Base-by-base conservation (phyloP, 1,140 invertebrate species). In the Eriocheir sinensis region DNA sequence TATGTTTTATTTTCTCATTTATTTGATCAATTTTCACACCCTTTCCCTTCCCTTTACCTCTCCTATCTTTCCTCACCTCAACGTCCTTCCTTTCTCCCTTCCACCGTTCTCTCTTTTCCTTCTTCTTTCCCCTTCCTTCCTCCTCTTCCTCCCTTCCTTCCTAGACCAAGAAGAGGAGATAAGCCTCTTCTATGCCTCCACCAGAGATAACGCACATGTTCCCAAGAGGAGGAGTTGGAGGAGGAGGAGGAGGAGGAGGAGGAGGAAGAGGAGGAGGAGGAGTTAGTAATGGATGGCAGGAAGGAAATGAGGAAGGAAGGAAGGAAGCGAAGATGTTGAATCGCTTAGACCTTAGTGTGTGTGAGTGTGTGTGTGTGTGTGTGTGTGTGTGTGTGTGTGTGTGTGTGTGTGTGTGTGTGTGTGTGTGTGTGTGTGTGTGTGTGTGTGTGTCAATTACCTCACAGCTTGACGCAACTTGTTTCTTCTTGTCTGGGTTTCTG, bases 181-280 rank as follows among this genome's bases (percentile, higher is more conserved):
- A 72, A 72, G 60, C 60, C 60, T 72, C 60, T 72, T 72, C 60
- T 72, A 72, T 72, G 27, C 60, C 60, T 72, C 60, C 1, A 2
- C 60, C 21, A 21, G 27, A 72, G 60, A 72, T 72, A 72, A 72
- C 60, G 21, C 60, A 72, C 60, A 72, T n/a, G 27, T 72, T n/a
- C 60, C 60, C 60, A 72, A n/a, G 60, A 72, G 60, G 21, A 72
- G 21, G 60, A 72, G 60, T 2, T n/a, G 60, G 60, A 72, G 27
- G 60, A 72, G 60, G 60, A 72, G 60, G 60, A 72, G 60, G 60
- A 72, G 60, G 60, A 72, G 60, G 60, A 72, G 60, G 60, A 72
- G 60, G 60, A 72, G 60, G 60, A 72, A n/a, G 60, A 72, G 27
- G 60, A 72, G 27, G 21, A 17, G 1, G 60, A n/a, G 27, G 21